Conservation (phyloP, 2,797 vertebrate genomes). For the Harpagifer antarcticus region DNA sequence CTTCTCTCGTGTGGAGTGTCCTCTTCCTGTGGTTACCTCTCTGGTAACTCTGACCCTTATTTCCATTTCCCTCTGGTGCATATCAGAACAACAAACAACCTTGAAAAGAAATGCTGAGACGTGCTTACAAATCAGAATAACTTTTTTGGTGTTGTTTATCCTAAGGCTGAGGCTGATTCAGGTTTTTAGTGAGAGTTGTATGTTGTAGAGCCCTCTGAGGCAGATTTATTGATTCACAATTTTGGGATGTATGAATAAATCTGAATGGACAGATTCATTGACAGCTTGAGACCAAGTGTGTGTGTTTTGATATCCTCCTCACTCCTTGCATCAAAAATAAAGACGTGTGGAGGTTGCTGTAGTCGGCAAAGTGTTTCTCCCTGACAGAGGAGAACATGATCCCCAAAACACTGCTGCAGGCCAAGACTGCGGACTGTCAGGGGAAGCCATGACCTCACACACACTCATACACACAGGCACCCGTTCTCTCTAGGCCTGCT, state of each 20-base stretch:
- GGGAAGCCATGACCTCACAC: slow-evolving; percentile 36
- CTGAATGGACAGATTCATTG: neutral
- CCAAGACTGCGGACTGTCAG: slow-evolving; percentile 64
- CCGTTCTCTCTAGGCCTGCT: neutral
- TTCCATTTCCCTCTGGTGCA: neutral
- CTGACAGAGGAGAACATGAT: slow-evolving; percentile 81
- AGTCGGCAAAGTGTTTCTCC: slow-evolving; percentile 72
- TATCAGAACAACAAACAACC: neutral
- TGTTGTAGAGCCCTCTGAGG: neutral
- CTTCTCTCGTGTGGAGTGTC: neutral
- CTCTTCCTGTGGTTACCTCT: neutral
- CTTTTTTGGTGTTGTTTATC: neutral
- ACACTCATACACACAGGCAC: neutral
- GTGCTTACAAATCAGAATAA: neutral
- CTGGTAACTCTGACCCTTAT: neutral
- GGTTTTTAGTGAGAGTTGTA: too few relatives aligned
- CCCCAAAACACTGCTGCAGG: slow-evolving; percentile 53
- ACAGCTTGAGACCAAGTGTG: too few relatives aligned
- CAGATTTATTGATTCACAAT: neutral
- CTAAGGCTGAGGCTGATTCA: too few relatives aligned
- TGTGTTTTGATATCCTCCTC: neutral
- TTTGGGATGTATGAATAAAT: neutral
- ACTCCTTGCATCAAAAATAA: slow-evolving; percentile 43
- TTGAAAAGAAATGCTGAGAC: neutral
- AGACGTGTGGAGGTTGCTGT: slow-evolving; percentile 36